These are phyloP conservation scores for Phyllostomus discolor DNA, from an alignment of 2,113 vertebrate genomes.

Conservation along the genomic window DNA sequence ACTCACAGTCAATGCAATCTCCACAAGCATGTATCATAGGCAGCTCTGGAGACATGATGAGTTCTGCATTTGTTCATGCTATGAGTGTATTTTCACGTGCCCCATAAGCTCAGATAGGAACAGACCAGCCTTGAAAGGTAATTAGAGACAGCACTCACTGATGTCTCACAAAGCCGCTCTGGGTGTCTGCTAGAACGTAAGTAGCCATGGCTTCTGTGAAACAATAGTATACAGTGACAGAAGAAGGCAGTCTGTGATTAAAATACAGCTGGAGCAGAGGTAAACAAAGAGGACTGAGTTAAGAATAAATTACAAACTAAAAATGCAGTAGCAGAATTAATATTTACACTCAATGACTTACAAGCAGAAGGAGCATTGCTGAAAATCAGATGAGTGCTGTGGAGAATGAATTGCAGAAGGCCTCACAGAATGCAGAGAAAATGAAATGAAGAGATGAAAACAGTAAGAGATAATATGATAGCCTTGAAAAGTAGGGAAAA, in stretches of 20 bases:
- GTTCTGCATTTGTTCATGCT: neutral
- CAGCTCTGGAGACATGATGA: neutral
- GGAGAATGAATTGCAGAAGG: neutral
- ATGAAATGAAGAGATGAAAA: neutral
- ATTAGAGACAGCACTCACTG: neutral
- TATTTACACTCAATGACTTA: neutral
- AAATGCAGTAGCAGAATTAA: neutral
- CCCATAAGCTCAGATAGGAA: neutral
- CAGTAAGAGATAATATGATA: neutral
- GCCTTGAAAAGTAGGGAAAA: neutral
- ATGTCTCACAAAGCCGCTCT: neutral
- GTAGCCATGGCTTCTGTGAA: neutral
- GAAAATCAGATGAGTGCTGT: neutral
- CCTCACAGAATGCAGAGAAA: neutral
- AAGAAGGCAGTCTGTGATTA: neutral
- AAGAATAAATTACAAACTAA: neutral
- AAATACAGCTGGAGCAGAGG: neutral
- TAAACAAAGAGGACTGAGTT: neutral
- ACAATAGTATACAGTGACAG: neutral
- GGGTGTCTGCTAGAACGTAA: neutral
- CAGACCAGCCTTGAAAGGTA: neutral
- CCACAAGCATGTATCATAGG: neutral
- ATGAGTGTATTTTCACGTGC: neutral
- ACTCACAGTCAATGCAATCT: neutral
- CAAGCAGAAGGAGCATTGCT: neutral